Evolutionary conservation across 2,113 vertebrate species (phyloP).

Genomic region (Rhea pennata): DNA sequence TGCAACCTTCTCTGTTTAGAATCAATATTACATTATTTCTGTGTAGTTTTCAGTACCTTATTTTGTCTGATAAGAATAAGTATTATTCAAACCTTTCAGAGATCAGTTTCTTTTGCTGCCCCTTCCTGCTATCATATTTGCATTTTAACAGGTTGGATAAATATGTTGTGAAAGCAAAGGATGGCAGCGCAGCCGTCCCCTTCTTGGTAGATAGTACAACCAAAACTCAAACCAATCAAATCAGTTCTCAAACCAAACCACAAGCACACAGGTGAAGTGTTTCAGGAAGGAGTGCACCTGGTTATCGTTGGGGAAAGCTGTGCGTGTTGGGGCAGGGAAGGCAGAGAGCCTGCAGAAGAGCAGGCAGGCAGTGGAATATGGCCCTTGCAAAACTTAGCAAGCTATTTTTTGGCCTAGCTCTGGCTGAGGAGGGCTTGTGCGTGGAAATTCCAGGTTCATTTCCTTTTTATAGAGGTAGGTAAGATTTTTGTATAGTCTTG

Average conservation of each 20-base stretch:
- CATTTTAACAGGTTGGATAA: neutral
- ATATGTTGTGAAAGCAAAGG: neutral
- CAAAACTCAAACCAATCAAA: neutral
- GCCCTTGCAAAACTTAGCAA: fast-evolving
- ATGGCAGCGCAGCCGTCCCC: neutral
- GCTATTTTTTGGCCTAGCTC: neutral
- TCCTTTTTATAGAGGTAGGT: neutral
- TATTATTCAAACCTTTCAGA: neutral
- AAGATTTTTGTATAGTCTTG: neutral
- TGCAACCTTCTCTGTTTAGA: neutral
- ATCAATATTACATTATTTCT: neutral
- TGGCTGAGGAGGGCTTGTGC: neutral
- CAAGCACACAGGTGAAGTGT: neutral
- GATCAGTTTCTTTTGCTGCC: neutral
- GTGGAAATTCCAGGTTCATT: neutral
- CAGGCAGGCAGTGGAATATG: neutral
- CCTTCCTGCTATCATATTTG: neutral
- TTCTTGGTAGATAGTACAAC: neutral
- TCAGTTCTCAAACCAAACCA: neutral
- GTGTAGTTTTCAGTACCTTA: neutral
- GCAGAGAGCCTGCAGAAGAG: neutral
- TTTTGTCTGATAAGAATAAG: neutral
- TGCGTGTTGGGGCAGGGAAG: neutral
- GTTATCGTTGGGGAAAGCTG: neutral
- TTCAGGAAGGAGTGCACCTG: neutral